Evolutionary conservation across 1,140 invertebrate species (phyloP), one percentile per base, ranked within the genome.

Genomic region (Helicoverpa armigera): DNA sequence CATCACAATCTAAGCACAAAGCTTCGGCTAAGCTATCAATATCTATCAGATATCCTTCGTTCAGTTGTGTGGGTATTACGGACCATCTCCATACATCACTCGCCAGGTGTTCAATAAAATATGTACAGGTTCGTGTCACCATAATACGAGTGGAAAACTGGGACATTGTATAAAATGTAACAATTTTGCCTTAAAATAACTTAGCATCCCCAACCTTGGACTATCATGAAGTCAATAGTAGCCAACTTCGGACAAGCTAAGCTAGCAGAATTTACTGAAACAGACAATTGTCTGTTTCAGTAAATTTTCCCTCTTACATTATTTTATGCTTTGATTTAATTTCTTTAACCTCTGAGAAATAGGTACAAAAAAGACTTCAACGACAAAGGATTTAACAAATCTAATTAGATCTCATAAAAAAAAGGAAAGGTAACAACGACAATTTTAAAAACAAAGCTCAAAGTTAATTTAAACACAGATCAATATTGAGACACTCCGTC

Each of bases 21-120:
- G 31, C 61, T 4, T 63, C 67, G 43, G 43, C n/a, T 13, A 12
- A 31, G 14, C 48, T 14, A 72, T 72, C 50, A 72, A 72, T 72
- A 7, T 72, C 50, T 72, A 54, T 72, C 50, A 72, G 16, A 12
- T 50, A 51, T 29, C 18, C 18, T 50, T 13, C 51, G 29, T 53
- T 70, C 67, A 70, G 69, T 72, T 54, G 50, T 72, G 69, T n/a
- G 13, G 13, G 51, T 31, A 54, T 72, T 72, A 54, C 29, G 35
- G 43, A 48, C 50, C 12, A 31, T 53, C 69, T 72, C 23, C 69
- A 72, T 72, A 54, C 51, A 69, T 69, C 69, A 54, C 51, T 18
- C 50, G 50, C 23, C 69, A 53, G 69, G 69, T 54, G 51, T 54
- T 54, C 23, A 54, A 72, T 72, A 72, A 72, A 72, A 72, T 72